A percentile compares a stretch with the other conserved stretches of the same genome.
Evolutionary conservation across 2,113 vertebrate genomes (phyloP).

Genomic region (Sapayoa aenigma): DNA sequence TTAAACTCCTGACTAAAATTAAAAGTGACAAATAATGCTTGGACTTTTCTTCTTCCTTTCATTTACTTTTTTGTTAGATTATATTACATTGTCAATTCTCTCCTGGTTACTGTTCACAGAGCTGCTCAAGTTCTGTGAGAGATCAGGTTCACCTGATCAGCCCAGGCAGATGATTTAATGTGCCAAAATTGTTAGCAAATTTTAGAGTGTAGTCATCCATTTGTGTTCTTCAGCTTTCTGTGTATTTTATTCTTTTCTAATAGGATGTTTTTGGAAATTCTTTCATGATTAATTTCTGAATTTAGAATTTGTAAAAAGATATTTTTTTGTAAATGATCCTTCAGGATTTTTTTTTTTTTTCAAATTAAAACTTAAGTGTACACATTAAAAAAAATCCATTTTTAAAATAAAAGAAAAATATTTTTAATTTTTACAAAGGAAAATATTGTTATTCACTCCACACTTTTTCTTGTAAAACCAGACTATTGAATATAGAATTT

Average conservation of each 20-base stretch:
- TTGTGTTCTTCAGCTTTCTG: background rate
- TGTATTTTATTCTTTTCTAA: background rate
- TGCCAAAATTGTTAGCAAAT: background rate
- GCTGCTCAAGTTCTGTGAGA: background rate
- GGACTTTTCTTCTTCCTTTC: background rate
- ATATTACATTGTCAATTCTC: background rate
- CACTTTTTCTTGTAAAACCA: background rate
- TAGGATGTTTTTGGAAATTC: background rate
- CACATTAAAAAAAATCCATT: background rate
- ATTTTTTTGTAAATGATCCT: background rate
- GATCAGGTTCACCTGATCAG: background rate
- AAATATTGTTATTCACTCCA: background rate
- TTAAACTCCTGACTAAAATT: background rate
- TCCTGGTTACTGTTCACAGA: background rate
- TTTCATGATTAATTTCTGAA: background rate
- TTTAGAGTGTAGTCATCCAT: background rate
- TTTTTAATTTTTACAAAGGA: background rate
- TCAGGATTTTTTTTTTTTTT: background rate
- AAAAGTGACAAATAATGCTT: background rate
- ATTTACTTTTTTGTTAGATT: background rate
- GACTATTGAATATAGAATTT: background rate
- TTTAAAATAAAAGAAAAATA: background rate
- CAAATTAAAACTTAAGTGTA: background rate
- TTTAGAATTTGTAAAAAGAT: background rate
- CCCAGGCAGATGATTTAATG: background rate